A percentile compares a stretch with the other conserved stretches of the same genome.
These are phyloP conservation scores for Papilio gigon DNA, from an alignment of 2,888 invertebrate genomes.

Conservation along the genomic window DNA sequence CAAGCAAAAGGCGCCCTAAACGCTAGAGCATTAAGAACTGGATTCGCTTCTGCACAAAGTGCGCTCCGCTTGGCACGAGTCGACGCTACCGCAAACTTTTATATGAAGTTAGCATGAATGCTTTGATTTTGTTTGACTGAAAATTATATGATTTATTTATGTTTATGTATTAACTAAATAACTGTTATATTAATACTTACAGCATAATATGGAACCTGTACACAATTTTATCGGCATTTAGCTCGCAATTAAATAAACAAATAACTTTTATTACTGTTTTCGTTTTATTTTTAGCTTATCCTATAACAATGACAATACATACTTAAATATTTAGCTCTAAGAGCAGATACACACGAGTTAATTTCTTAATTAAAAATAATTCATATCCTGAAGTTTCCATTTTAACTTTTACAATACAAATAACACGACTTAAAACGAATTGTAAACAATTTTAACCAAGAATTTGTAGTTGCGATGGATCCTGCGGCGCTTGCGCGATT, in stretches of 20 bases:
- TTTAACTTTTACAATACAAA: not conserved
- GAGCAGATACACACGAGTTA: not conserved
- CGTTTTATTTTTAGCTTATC: constrained; percentile 13
- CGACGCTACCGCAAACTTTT: not conserved
- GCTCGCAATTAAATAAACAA: constrained; percentile 32
- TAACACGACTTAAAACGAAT: no score
- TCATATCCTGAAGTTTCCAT: not conserved
- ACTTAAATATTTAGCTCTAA: not conserved
- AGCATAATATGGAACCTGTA: not conserved
- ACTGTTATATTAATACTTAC: not conserved
- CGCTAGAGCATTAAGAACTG: constrained; percentile 23
- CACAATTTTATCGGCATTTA: not conserved
- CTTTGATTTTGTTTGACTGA: constrained; percentile 20
- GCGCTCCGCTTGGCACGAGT: constrained; percentile 30
- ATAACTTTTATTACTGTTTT: constrained; percentile 19
- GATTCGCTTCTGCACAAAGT: constrained; percentile 32
- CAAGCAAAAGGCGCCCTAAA: constrained; percentile 65
- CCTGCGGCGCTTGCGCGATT: constrained; percentile 80
- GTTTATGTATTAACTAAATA: constrained; percentile 23
- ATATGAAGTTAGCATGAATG: constrained; percentile 2
- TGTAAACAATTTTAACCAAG: constrained; percentile 61
- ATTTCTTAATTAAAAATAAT: not conserved
- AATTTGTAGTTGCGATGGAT: constrained; percentile 66
- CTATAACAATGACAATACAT: not conserved
- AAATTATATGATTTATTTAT: constrained; percentile 10